Evolutionary conservation across 2,113 vertebrate species (phyloP), one percentile per base, ranked within the genome.

Genomic region (Ellobius talpinus): DNA sequence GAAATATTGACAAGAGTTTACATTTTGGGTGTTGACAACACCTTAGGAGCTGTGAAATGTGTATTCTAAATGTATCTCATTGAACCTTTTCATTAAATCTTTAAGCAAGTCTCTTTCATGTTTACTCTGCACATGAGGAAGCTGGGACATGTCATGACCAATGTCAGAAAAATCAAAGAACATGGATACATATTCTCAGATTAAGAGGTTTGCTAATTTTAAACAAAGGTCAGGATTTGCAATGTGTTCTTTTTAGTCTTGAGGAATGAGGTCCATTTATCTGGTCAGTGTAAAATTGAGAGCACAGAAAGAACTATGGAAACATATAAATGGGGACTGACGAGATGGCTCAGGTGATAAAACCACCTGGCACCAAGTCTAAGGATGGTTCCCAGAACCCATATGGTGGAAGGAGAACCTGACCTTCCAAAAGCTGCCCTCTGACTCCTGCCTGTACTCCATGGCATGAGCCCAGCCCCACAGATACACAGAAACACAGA

Each of bases 151-250:
- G 24, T 3, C n/a, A 61, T 61, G 47, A 50, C 14, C 7, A 68
- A 42, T 21, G 45, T 50, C 33, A 66, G 0, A 66, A 9, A 9
- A 14, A 45, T 86, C 13, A 66, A 23, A 68, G 55, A 12, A 45
- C 87, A 95, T 31, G 3, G 47, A 65, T 17, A 79, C 8, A 52
- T 33, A 55, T 26, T 87, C 7, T 11, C 50, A 19, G 24, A 1
- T 13, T 70, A 10, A 0, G 7, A 52, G 29, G 14, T 68, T 87
- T 21, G 68, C 50, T 52, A 23, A 36, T 33, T 45, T 89, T 82
- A 68, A 63, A 76, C 0, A 70, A 45, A 16, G 17, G 14, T 45
- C 13, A 12, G 26, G 1, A 0, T 68, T 13, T 36, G 13, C 1
- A 52, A 1, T 14, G 10, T 13, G 45, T 17, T 33, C 12, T n/a